These are phyloP conservation scores for Chionis minor DNA, from an alignment of 2,113 vertebrate species.

Conservation along the genomic window DNA sequence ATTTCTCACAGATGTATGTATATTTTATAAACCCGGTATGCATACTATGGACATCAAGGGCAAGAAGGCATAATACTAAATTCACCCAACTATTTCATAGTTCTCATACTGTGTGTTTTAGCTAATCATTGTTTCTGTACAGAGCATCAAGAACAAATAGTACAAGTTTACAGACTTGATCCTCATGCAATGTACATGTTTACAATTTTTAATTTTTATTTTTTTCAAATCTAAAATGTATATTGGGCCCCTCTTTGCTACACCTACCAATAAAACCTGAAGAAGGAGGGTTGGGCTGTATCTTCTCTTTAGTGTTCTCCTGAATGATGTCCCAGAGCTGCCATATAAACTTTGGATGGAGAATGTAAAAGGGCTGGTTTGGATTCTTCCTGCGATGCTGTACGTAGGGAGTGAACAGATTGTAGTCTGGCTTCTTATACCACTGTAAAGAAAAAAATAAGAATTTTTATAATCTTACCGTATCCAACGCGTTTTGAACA, in stretches of 20 bases:
- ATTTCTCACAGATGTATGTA: background rate
- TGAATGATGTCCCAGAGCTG: conserved; percentile 97
- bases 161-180: background rate
- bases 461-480: background rate
- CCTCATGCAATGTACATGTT: background rate
- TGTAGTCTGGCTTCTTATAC: conserved; percentile 95
- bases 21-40: background rate
- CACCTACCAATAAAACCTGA: conserved; percentile 95
- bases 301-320: conserved; percentile 93
- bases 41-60: background rate
- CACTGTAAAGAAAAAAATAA: conserved; percentile 77
- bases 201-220: background rate
- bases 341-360: conserved; percentile 96
- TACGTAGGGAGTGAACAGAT: conserved; percentile 92
- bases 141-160: background rate
- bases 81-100: background rate
- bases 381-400: conserved; percentile 87
- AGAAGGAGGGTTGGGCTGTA: conserved; percentile 97
- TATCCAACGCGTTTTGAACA: background rate
- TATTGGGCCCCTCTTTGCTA: background rate
- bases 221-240: background rate
- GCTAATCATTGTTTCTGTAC: background rate
- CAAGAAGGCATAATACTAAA: background rate
- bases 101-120: background rate
- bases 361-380: conserved; percentile 92